Conservation (phyloP, 2,888 invertebrate species). For the Operophtera brumata region DNA sequence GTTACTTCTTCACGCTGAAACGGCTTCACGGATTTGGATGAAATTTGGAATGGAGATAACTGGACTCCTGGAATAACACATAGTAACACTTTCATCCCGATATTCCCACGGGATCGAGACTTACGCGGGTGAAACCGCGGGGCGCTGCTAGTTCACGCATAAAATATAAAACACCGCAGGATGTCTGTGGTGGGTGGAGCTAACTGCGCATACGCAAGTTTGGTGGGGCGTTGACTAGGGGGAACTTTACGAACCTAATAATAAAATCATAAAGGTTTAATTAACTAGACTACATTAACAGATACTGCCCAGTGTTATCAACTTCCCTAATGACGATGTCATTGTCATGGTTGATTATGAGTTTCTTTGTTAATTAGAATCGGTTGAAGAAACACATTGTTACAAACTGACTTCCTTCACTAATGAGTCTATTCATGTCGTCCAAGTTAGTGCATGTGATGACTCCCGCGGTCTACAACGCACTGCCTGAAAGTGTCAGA, state of each 20-base stretch:
- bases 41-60: no score
- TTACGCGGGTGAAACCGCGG: no score
- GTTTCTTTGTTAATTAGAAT: conserved; percentile 5
- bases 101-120: no score
- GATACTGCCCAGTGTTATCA: conserved; percentile 21
- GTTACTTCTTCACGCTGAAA: no score
- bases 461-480: no score
- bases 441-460: no score
- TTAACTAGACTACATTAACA: conserved; percentile 28
- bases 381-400: conserved; percentile 4
- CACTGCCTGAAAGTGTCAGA: no score
- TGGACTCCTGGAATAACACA: no score
- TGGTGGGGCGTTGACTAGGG: conserved; percentile 37
- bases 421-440: conserved; percentile 7
- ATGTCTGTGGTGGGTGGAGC: conserved; percentile 52
- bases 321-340: conserved; percentile 12
- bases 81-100: no score
- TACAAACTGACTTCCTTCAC: background rate
- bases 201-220: conserved; percentile 53
- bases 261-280: conserved; percentile 29
- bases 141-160: no score
- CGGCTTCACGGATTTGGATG: no score
- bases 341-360: conserved; percentile 9
- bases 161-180: background rate
- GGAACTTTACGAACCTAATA: conserved; percentile 18